Evolutionary conservation across 2,113 vertebrate species (phyloP).

Genomic region (Silurus glanis): DNA sequence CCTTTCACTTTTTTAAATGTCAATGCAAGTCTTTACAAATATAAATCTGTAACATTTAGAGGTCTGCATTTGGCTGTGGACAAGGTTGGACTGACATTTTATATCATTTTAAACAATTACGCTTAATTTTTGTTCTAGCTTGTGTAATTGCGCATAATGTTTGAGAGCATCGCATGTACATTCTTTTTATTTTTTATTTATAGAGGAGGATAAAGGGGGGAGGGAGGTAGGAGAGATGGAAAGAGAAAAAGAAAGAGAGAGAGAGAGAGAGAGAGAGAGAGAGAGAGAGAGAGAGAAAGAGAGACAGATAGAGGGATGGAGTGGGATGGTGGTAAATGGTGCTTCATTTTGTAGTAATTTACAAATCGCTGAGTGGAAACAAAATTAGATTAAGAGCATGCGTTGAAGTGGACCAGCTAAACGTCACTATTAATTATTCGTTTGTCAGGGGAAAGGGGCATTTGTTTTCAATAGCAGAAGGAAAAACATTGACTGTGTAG

Average conservation of each 20-base stretch:
- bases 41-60: conserved; percentile 71
- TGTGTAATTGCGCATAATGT: conserved; percentile 67
- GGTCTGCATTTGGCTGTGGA: conserved; percentile 66
- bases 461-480: conserved; percentile 70
- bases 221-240: conserved; percentile 38
- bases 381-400: conserved; percentile 80
- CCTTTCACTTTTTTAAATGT: conserved; percentile 66
- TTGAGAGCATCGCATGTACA: conserved; percentile 48
- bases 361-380: conserved; percentile 79
- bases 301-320: conserved; percentile 62
- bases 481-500: conserved; percentile 65
- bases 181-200: neutral
- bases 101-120: conserved; percentile 66
- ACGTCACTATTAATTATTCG: conserved; percentile 78
- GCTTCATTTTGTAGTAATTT: conserved; percentile 78
- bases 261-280: conserved; percentile 29
- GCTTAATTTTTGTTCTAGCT: conserved; percentile 62
- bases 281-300: conserved; percentile 20
- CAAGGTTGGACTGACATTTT: conserved; percentile 72
- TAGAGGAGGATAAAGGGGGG: conserved; percentile 28
- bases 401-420: conserved; percentile 76
- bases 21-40: conserved; percentile 62
- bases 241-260: conserved; percentile 17
- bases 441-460: conserved; percentile 71
- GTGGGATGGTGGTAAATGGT: conserved; percentile 78